These are phyloP conservation scores for Mesoligia furuncula DNA, from an alignment of 2,888 invertebrate genomes.

Conservation along the genomic window DNA sequence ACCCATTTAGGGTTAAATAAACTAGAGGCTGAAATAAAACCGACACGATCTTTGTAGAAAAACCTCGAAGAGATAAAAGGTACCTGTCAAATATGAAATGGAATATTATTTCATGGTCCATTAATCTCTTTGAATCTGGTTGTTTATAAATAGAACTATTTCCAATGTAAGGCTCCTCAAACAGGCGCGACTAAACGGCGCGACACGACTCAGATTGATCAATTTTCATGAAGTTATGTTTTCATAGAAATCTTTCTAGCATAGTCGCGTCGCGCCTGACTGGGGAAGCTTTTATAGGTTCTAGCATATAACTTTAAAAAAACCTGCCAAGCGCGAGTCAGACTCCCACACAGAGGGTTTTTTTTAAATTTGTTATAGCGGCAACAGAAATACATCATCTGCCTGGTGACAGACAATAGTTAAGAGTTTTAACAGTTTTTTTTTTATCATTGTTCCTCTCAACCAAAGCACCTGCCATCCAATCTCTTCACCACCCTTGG, in stretches of 20 bases:
- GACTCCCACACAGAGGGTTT: too few species aligned
- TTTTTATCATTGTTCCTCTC: too few species aligned
- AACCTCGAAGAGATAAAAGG: not conserved
- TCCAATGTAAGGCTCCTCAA: not conserved
- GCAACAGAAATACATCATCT: too few species aligned
- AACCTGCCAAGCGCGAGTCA: too few species aligned
- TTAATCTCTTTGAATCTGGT: not conserved
- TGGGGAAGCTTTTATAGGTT: too few species aligned
- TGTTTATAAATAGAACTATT: not conserved
- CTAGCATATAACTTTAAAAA: not conserved
- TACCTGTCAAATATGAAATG: not conserved
- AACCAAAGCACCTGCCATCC: too few species aligned
- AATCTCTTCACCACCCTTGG: too few species aligned
- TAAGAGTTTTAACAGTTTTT: too few species aligned
- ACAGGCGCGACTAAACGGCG: not conserved
- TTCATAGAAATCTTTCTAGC: not conserved
- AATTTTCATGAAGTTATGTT: not conserved
- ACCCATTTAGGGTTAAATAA: not conserved
- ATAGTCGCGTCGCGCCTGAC: not conserved
- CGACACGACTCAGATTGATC: not conserved
- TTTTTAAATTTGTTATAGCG: too few species aligned
- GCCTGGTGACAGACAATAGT: too few species aligned
- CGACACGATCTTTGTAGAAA: not conserved
- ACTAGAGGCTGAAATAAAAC: constrained; percentile 11
- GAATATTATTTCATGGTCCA: not conserved